A percentile compares a stretch with the other conserved stretches of the same genome.
These are phyloP conservation scores for Cyphomyrus discorhynchus DNA, from an alignment of 2,113 vertebrate species.

Conservation along the genomic window DNA sequence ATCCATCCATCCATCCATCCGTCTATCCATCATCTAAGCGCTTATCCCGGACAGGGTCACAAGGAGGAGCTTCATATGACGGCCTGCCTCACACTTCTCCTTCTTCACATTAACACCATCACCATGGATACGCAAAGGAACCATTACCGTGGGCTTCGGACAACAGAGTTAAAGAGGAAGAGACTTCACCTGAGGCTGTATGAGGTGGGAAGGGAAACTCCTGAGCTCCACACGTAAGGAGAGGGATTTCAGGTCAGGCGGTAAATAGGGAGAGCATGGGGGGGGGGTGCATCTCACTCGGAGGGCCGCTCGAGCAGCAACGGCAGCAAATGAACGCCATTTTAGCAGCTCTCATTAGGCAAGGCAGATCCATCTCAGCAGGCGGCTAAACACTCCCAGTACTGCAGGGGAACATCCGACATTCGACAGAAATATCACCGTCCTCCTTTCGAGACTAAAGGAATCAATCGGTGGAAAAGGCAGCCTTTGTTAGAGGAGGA, in stretches of 20 bases:
- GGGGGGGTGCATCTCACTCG: background rate
- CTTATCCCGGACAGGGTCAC: background rate
- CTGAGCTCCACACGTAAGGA: background rate
- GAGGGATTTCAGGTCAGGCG: background rate
- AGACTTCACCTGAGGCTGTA: background rate
- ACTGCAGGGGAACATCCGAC: background rate
- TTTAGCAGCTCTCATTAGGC: constrained; percentile 1
- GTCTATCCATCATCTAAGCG: background rate
- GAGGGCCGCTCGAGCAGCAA: background rate
- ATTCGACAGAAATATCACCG: constrained; percentile 11
- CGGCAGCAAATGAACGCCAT: background rate
- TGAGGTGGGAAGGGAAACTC: background rate
- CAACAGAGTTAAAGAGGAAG: background rate
- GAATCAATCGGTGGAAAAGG: background rate
- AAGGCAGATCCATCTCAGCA: background rate
- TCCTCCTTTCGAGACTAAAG: background rate
- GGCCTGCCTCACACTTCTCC: background rate
- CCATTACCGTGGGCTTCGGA: background rate
- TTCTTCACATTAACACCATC: background rate
- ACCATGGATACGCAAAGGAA: background rate
- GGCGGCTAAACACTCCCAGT: background rate
- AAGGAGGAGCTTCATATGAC: background rate
- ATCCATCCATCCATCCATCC: background rate
- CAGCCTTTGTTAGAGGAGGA: background rate
- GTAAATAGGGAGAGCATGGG: background rate